Evolutionary conservation across 2,113 vertebrate species (phyloP).

Genomic region (Hippopotamus amphibius): DNA sequence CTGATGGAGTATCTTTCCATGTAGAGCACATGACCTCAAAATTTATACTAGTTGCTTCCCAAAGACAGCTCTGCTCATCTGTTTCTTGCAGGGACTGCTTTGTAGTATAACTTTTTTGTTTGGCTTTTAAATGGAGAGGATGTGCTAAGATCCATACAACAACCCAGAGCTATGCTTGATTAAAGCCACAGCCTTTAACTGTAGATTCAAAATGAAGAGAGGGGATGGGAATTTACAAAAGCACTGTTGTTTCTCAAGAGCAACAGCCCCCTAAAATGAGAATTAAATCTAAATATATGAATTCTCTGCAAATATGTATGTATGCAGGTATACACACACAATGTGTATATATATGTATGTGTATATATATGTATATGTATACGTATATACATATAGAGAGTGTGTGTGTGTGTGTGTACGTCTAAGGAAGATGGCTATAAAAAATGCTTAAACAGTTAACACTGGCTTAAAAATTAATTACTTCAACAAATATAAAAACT

Average conservation of each 20-base stretch:
- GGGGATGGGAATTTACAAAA: not conserved
- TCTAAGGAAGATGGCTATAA: slow-evolving; percentile 47
- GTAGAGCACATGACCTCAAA: fast-evolving
- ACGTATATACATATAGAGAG: no score
- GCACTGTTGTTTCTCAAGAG: not conserved
- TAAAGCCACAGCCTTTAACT: not conserved
- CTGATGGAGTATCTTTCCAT: not conserved
- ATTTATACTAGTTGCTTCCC: not conserved
- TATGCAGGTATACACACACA: not conserved
- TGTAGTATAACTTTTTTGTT: not conserved
- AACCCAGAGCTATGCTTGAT: not conserved
- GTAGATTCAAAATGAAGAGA: not conserved
- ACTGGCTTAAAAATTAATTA: slow-evolving; percentile 72
- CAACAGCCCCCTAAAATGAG: not conserved
- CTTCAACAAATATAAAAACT: slow-evolving; percentile 74
- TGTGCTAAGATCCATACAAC: not conserved
- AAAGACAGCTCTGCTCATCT: not conserved
- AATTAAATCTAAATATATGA: slow-evolving; percentile 45
- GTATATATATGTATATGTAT: no score
- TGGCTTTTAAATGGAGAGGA: not conserved
- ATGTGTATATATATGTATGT: not conserved
- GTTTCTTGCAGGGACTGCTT: not conserved
- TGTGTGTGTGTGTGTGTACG: not conserved
- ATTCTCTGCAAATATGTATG: not conserved
- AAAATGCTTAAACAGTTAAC: slow-evolving; percentile 59